Evolutionary conservation across 2,888 invertebrate genomes (phyloP).

Genomic region (Strigamia crassipes): DNA sequence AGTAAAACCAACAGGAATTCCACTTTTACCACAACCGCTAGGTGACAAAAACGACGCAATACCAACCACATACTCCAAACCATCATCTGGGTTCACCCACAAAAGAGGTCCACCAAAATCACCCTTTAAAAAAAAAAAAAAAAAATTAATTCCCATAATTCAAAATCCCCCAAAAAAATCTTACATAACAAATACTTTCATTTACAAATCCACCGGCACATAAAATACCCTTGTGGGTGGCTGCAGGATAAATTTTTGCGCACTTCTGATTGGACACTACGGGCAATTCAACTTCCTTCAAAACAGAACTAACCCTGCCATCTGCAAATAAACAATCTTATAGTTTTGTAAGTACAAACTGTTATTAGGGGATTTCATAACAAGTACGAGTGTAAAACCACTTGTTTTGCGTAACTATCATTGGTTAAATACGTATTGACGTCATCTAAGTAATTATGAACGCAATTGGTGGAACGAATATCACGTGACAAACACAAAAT

Average conservation of each 20-base stretch:
- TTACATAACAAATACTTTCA: conserved; percentile 36
- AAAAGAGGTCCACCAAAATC: conserved; percentile 38
- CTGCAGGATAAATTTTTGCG: background rate
- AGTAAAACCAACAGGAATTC: conserved; percentile 10
- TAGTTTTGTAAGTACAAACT: no score
- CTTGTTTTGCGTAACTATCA: no score
- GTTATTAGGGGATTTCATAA: no score
- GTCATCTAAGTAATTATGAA: no score
- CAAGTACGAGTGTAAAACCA: no score
- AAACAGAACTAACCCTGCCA: background rate
- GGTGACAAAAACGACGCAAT: conserved; percentile 14
- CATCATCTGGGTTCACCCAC: background rate
- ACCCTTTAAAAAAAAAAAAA: conserved; percentile 23
- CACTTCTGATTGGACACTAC: background rate
- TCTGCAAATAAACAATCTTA: background rate
- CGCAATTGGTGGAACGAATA: no score
- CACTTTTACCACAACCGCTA: background rate
- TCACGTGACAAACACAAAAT: no score
- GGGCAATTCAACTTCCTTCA: conserved; percentile 36
- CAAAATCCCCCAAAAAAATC: background rate
- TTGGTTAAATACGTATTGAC: no score
- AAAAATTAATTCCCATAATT: background rate
- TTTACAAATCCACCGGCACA: conserved; percentile 35
- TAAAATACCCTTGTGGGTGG: conserved; percentile 13
- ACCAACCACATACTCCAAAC: background rate